Base-by-base conservation (phyloP, 2,888 invertebrate species). In the Lasioglossum oenotherae region DNA sequence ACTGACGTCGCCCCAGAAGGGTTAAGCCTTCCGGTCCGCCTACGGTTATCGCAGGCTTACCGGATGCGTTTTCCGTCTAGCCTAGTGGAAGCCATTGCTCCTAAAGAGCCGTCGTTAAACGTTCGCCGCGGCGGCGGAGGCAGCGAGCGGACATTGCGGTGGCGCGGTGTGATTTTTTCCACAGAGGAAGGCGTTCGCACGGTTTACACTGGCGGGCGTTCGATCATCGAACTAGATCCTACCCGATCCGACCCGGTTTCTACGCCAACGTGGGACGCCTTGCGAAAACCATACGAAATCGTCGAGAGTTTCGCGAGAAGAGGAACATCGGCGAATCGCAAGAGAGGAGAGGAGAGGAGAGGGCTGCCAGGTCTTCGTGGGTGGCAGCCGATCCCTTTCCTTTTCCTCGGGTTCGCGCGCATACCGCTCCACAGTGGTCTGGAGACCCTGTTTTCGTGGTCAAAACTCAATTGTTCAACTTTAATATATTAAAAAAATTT, bases 371-470 rank as follows among this genome's bases (percentile, higher is more conserved):
- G 49, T 53, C 90, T 84, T 80, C 88, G 87, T 90, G 90, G 90
- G 90, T 90, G 90, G 90, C 85, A 83, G 74, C 77, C 80, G 74
- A 81, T 74, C 81, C 81, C 82, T 89, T 88, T 81, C 74, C 81
- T 82, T 89, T 88, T 82, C 75, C 80, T 82, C 75, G 35, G 44
- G 49, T 76, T 71, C 71, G 60, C 60, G n/a, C 73, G 69, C 84
- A 46, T 71, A 38, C 75, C 64, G 23, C 41, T 19, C 60, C n/a
- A n/a, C n/a, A n/a, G n/a, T n/a, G n/a, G n/a, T n/a, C n/a, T n/a
- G n/a, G n/a, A n/a, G n/a, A n/a, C n/a, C n/a, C n/a, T n/a, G n/a
- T n/a, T n/a, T n/a, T n/a, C n/a, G n/a, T n/a, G n/a, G n/a, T n/a
- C n/a, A n/a, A n/a, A n/a, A n/a, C n/a, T n/a, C n/a, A n/a, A n/a